Conservation (phyloP, 2,888 invertebrate genomes). For the Mythimna albipuncta region DNA sequence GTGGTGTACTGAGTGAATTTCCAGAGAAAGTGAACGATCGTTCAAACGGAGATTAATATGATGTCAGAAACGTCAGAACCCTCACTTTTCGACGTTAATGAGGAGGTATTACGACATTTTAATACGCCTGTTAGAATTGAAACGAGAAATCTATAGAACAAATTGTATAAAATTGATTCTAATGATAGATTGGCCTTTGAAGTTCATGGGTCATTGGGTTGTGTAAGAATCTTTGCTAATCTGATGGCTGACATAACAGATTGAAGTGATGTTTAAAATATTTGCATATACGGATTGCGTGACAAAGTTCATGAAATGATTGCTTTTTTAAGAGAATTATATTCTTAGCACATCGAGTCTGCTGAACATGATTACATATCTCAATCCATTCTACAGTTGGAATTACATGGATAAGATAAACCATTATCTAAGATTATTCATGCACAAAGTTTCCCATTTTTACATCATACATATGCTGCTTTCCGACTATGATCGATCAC, state of each 20-base stretch:
- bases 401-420: slow-evolving; percentile 37
- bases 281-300: slow-evolving; percentile 26
- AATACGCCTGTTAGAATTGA: slow-evolving; percentile 61
- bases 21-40: slow-evolving; percentile 75
- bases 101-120: slow-evolving; percentile 74
- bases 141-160: slow-evolving; percentile 46
- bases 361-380: background rate
- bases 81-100: slow-evolving; percentile 78
- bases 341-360: background rate
- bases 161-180: slow-evolving; percentile 54
- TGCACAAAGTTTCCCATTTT: slow-evolving; percentile 31
- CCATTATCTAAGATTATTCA: slow-evolving; percentile 39
- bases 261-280: slow-evolving; percentile 21
- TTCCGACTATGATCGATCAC: slow-evolving; percentile 67
- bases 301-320: slow-evolving; percentile 16
- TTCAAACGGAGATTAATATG: slow-evolving; percentile 63
- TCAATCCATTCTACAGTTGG: slow-evolving; percentile 7
- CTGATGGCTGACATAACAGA: slow-evolving; percentile 32
- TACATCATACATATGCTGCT: slow-evolving; percentile 45
- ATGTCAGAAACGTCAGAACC: slow-evolving; percentile 68
- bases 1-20: slow-evolving; percentile 70
- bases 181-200: slow-evolving; percentile 47
- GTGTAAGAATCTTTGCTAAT: slow-evolving; percentile 49
- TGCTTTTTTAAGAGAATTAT: slow-evolving; percentile 1
- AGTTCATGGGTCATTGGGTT: slow-evolving; percentile 53